Percentiles rank a stretch among this genome's conserved stretches.
Conservation (phyloP, 35 echinoderm and acorn worm species). For the Chiridota heheva region DNA sequence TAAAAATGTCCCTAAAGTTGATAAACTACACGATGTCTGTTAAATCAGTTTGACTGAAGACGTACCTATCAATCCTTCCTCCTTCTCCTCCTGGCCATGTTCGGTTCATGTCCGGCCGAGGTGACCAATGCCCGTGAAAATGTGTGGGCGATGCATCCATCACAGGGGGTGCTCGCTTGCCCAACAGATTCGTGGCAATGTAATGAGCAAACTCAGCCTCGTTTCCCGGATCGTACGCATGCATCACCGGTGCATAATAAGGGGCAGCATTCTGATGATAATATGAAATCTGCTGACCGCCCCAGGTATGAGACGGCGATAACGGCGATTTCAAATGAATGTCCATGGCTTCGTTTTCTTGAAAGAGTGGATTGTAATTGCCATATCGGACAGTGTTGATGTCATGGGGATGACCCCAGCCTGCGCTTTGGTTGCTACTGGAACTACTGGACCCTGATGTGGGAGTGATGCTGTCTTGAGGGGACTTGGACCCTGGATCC, state of each 20-base stretch:
- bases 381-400: conserved; percentile 56
- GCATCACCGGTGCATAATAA: too few relatives aligned
- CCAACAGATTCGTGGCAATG: conserved; percentile 64
- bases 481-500: conserved; percentile 39
- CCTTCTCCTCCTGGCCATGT: conserved; percentile 56
- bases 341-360: conserved; percentile 45
- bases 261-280: too few relatives aligned
- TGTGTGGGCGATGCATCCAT: conserved; percentile 48
- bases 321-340: conserved; percentile 16
- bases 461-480: conserved; percentile 56
- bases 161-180: conserved; percentile 59
- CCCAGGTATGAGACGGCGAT: not conserved
- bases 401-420: conserved; percentile 43
- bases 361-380: conserved; percentile 70
- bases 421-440: conserved; percentile 46
- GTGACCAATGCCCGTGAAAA: conserved; percentile 49
- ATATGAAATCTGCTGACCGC: too few relatives aligned
- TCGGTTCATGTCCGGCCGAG: conserved; percentile 49
- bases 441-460: conserved; percentile 54
- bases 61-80: too few relatives aligned
- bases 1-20: too few relatives aligned
- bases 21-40: too few relatives aligned
- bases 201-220: conserved; percentile 82
- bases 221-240: conserved; percentile 33
- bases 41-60: too few relatives aligned